A percentile compares a stretch with the other conserved stretches of the same genome.
Conservation (phyloP, 2,113 vertebrate species). For the Benthochromis sp. region DNA sequence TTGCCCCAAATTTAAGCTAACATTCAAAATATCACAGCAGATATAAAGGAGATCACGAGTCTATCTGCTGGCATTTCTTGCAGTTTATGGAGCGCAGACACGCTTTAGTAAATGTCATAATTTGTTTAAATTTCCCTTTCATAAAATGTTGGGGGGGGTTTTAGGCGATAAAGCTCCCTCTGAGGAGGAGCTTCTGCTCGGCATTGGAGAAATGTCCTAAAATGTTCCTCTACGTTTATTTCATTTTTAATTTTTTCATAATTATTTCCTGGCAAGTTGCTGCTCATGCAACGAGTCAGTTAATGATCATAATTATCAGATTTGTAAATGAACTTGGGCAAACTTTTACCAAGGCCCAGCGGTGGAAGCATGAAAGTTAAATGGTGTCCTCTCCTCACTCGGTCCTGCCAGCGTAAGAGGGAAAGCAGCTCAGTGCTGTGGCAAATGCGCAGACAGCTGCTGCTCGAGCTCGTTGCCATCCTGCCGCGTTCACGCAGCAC, state of each 20-base stretch:
- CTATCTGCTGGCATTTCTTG: neutral
- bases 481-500: slow-evolving; percentile 88
- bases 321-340: neutral
- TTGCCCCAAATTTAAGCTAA: neutral
- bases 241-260: neutral
- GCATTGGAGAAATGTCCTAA: neutral
- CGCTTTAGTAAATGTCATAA: neutral
- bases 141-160: neutral
- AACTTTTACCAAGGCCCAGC: neutral
- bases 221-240: neutral
- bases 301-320: neutral
- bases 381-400: neutral
- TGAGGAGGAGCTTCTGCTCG: neutral
- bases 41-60: neutral
- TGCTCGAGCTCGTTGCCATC: slow-evolving; percentile 92
- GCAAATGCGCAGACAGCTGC: slow-evolving; percentile 96
- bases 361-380: neutral
- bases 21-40: neutral
- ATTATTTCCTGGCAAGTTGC: neutral
- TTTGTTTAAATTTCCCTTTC: neutral
- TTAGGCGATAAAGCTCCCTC: neutral
- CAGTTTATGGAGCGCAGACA: neutral
- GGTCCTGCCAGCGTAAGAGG: slow-evolving; percentile 77
- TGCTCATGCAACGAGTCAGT: neutral
- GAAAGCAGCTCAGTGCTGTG: slow-evolving; percentile 94